phyloP scores from a whole-genome alignment of 1,140 invertebrate species.

The Polypedilum pembai region DNA sequence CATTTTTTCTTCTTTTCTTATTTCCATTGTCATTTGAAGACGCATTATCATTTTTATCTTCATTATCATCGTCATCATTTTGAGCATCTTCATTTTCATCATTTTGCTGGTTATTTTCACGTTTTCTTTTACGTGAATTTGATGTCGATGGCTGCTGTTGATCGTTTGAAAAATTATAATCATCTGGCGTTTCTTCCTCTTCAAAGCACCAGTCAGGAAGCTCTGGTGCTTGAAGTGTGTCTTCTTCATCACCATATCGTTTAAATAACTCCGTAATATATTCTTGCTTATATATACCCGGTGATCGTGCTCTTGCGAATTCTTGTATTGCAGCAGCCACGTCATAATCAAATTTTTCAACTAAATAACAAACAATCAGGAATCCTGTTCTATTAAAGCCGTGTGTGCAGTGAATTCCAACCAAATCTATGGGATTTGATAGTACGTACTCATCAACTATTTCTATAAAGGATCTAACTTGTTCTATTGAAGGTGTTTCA shows the following conservation, averaged over 20 bases:
- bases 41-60: conserved; percentile 32
- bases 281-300: conserved; percentile 72
- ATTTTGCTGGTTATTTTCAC: conserved; percentile 27
- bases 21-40: not conserved
- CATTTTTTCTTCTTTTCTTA: conserved; percentile 41
- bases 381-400: conserved; percentile 96
- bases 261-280: conserved; percentile 65
- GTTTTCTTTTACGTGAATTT: conserved; percentile 34
- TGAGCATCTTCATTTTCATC: conserved; percentile 9
- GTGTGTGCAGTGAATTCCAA: conserved; percentile 97
- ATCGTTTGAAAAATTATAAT: conserved; percentile 33
- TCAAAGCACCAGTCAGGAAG: conserved; percentile 72
- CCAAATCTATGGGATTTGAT: conserved; percentile 69
- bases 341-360: conserved; percentile 67
- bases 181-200: conserved; percentile 30
- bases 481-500: conserved; percentile 67
- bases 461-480: conserved; percentile 68
- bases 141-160: conserved; percentile 32
- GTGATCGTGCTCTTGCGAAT: conserved; percentile 64
- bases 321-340: conserved; percentile 70
- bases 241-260: conserved; percentile 69
- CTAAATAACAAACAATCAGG: conserved; percentile 82
- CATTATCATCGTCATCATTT: conserved; percentile 30
- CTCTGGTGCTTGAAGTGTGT: conserved; percentile 61
- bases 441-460: conserved; percentile 70